These are phyloP conservation scores for Hippocampus guttulatus DNA, from an alignment of 2,113 vertebrate genomes.

Conservation along the genomic window DNA sequence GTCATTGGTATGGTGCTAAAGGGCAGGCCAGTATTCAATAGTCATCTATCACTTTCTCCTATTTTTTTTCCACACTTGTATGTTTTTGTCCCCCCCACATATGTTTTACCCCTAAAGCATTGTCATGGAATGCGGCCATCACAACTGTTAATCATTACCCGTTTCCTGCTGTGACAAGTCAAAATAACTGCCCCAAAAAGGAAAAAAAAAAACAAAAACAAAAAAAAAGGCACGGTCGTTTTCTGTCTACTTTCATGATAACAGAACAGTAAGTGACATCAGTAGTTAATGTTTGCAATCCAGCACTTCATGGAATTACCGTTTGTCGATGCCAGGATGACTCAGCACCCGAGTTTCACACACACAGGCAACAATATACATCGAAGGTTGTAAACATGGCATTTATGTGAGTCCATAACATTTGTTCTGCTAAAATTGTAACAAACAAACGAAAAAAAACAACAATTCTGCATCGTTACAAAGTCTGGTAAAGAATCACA, in stretches of 20 bases:
- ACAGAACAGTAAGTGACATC: constrained; percentile 5
- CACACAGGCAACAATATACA: background rate
- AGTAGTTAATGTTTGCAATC: constrained; percentile 39
- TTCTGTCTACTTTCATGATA: background rate
- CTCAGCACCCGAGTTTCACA: background rate
- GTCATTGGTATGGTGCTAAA: no score
- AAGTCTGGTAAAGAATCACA: constrained; percentile 38
- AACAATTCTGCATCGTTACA: constrained; percentile 27
- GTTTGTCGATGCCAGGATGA: background rate
- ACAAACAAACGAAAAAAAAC: background rate
- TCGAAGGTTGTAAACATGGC: no score
- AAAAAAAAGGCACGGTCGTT: background rate
- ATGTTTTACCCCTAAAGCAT: background rate
- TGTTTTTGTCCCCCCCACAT: no score
- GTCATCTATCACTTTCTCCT: no score
- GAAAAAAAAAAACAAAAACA: no score
- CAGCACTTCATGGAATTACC: background rate
- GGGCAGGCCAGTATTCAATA: no score
- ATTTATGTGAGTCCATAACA: no score
- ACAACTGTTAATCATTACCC: background rate
- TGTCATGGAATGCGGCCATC: constrained; percentile 4
- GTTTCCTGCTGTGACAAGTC: constrained; percentile 15
- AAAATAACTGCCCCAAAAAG: background rate
- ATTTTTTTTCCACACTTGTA: no score
- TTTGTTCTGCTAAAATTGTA: constrained; percentile 12